Evolutionary conservation across 1,140 invertebrate species (phyloP).

Genomic region (Callitettix versicolor): DNA sequence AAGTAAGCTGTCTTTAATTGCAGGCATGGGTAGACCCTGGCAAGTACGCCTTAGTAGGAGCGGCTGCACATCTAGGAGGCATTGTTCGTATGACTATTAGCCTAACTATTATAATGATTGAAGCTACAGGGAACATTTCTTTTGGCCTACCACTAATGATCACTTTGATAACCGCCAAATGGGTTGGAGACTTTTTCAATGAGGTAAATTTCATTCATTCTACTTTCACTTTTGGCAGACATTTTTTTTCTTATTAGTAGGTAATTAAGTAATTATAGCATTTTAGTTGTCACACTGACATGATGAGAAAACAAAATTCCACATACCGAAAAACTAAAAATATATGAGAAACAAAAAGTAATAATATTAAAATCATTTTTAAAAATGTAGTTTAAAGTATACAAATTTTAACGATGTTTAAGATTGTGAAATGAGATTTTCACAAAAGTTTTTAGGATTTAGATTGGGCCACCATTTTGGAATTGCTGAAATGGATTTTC

Average conservation of each 20-base stretch:
- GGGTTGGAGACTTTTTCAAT: conserved; percentile 95
- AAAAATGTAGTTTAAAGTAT: too few relatives aligned
- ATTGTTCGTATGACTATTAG: conserved; percentile 96
- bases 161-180: conserved; percentile 89
- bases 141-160: conserved; percentile 86
- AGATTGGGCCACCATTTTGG: too few relatives aligned
- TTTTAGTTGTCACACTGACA: not conserved
- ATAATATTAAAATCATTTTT: too few relatives aligned
- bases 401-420: too few relatives aligned
- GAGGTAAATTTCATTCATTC: conserved; percentile 50
- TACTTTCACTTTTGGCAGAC: not conserved
- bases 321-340: too few relatives aligned
- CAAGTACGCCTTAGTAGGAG: conserved; percentile 93
- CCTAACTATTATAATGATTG: conserved; percentile 89
- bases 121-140: conserved; percentile 89
- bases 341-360: too few relatives aligned
- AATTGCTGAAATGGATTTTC: too few relatives aligned
- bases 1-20: conserved; percentile 32
- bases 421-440: too few relatives aligned
- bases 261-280: not conserved
- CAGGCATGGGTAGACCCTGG: conserved; percentile 59
- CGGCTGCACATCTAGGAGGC: conserved; percentile 91
- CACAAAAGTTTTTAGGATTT: too few relatives aligned
- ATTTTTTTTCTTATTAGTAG: too few relatives aligned
- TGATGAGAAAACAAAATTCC: too few relatives aligned